phyloP scores from a whole-genome alignment of 2,113 vertebrate species.

The Oriolus oriolus region DNA sequence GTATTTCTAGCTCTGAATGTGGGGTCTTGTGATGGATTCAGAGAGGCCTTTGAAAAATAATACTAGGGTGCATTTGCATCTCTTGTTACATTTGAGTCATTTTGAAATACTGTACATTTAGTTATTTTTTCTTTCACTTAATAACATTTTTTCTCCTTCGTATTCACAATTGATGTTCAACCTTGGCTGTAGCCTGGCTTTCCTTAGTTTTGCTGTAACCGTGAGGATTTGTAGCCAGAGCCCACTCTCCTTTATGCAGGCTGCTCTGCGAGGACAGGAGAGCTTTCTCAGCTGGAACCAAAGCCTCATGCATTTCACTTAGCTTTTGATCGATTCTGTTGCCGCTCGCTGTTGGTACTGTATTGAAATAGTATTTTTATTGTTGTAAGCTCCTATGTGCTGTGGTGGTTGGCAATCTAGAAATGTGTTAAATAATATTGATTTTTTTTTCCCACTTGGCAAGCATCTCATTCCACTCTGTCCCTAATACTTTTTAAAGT shows the following conservation, averaged over 20 bases:
- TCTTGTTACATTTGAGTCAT: not conserved
- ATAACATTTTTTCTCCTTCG: not conserved
- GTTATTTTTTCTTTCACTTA: not conserved
- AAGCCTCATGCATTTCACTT: slow-evolving; percentile 52
- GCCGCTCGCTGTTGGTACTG: not conserved
- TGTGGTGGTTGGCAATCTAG: slow-evolving; percentile 43
- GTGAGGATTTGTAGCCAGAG: not conserved
- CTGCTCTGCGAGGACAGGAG: not conserved
- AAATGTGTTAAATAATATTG: slow-evolving; percentile 64
- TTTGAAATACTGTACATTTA: not conserved
- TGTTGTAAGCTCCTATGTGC: slow-evolving; percentile 8
- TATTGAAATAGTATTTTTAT: slow-evolving; percentile 47
- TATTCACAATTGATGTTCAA: not conserved
- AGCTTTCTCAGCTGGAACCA: slow-evolving; percentile 1
- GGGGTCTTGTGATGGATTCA: not conserved
- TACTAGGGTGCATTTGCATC: not conserved
- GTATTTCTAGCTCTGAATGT: not conserved
- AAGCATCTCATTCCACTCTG: slow-evolving; percentile 21
- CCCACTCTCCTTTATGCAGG: not conserved
- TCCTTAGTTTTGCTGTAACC: not conserved
- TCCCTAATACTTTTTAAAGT: slow-evolving; percentile 38
- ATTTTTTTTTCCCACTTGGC: not conserved
- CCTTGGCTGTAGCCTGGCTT: not conserved
- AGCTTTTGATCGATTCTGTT: slow-evolving; percentile 37
- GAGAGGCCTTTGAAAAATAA: not conserved